Percentiles rank a stretch among this genome's conserved stretches.
These are phyloP conservation scores for Cryptotermes secundus DNA, from an alignment of 1,140 invertebrate species.

Conservation along the genomic window DNA sequence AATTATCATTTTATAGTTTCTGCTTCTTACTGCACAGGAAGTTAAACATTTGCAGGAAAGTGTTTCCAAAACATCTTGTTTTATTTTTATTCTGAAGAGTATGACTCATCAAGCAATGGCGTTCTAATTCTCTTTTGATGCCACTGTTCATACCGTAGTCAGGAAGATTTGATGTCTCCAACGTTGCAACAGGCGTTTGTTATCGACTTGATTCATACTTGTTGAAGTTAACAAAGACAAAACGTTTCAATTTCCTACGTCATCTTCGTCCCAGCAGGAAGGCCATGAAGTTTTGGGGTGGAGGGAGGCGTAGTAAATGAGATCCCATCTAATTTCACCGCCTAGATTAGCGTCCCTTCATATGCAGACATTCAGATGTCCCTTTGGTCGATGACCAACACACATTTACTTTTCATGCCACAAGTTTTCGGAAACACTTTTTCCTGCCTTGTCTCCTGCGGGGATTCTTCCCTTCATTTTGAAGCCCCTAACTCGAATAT, in stretches of 20 bases:
- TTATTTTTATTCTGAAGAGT: no score
- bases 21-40: no score
- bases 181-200: not conserved
- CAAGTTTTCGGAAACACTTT: not conserved
- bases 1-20: no score
- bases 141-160: not conserved
- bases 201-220: not conserved
- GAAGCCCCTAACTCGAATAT: not conserved
- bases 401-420: not conserved
- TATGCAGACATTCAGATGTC: not conserved
- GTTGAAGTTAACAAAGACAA: not conserved
- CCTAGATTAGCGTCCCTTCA: conserved; percentile 11
- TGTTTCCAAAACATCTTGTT: no score
- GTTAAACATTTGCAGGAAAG: no score
- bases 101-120: no score
- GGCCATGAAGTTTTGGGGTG: not conserved
- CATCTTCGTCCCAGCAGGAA: not conserved
- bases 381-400: not conserved
- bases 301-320: not conserved
- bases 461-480: not conserved
- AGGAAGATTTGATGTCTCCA: not conserved
- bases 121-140: no score
- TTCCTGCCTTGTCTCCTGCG: not conserved
- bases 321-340: not conserved
- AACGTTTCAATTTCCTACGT: not conserved